Conservation (phyloP, 35 echinoderm and acorn worm genomes). For the Amphiura filiformis region DNA sequence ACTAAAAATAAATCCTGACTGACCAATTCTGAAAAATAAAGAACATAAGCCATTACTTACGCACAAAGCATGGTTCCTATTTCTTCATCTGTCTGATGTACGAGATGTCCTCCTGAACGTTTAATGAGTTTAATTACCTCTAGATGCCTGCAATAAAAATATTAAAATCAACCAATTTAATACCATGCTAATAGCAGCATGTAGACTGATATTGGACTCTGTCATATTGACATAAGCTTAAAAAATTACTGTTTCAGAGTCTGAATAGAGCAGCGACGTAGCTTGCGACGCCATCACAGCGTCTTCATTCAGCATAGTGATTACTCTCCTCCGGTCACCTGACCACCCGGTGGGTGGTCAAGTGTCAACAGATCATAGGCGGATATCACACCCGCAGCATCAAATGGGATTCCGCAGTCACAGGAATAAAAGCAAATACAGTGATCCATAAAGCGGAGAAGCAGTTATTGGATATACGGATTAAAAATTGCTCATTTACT, state of each 20-base stretch:
- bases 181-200: neutral
- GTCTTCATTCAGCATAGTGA: no score
- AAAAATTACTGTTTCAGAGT: neutral
- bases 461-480: no score
- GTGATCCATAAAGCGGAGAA: no score
- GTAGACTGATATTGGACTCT: neutral
- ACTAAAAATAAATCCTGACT: neutral
- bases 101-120: slow-evolving; percentile 42
- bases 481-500: no score
- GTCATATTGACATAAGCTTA: neutral
- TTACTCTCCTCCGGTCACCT: no score
- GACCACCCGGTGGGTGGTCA: no score
- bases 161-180: neutral
- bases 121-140: slow-evolving; percentile 42
- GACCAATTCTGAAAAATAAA: neutral
- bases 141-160: slow-evolving; percentile 35
- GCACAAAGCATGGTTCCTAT: slow-evolving; percentile 25
- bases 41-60: slow-evolving; percentile 1
- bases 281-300: no score
- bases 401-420: no score
- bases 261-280: neutral
- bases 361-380: no score
- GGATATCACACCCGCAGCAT: no score
- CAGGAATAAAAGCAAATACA: no score
- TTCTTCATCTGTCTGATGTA: slow-evolving; percentile 14